These are phyloP conservation scores for Ophonus ardosiacus DNA, from an alignment of 2,888 invertebrate species.

Conservation along the genomic window DNA sequence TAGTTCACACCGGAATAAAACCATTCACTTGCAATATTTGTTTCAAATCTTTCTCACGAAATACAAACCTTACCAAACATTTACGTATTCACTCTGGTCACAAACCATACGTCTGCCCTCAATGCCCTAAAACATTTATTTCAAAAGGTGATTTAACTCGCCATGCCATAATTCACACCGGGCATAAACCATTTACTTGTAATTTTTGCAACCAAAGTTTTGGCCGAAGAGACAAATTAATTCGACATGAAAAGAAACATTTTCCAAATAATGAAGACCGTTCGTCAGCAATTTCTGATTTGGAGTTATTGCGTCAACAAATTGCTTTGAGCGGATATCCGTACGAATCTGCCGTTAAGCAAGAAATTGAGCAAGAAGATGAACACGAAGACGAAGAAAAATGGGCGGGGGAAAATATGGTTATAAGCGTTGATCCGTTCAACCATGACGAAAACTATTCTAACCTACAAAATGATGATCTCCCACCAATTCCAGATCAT, in stretches of 20 bases:
- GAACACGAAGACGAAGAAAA: conserved; percentile 72
- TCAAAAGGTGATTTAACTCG: conserved; percentile 82
- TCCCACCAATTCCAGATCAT: conserved; percentile 78
- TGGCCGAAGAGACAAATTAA: conserved; percentile 83
- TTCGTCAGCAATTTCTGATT: conserved; percentile 36
- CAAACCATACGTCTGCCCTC: conserved; percentile 84
- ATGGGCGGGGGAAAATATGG: conserved; percentile 76
- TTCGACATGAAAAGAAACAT: conserved; percentile 83
- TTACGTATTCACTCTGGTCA: conserved; percentile 84
- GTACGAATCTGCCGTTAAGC: conserved; percentile 65
- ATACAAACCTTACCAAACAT: conserved; percentile 87
- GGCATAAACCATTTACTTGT: conserved; percentile 82
- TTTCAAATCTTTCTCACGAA: conserved; percentile 85
- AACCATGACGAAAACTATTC: conserved; percentile 71
- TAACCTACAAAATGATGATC: conserved; percentile 70
- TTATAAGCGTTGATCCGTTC: conserved; percentile 81
- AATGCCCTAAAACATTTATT: conserved; percentile 85
- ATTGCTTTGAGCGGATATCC: conserved; percentile 58
- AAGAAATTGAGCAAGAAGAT: conserved; percentile 65
- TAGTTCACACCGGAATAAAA: conserved; percentile 87
- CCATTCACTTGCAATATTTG: conserved; percentile 86
- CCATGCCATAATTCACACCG: conserved; percentile 83
- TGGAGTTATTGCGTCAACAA: conserved; percentile 48
- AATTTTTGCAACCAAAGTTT: conserved; percentile 82
- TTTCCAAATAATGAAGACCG: conserved; percentile 73